Percentiles rank a stretch among this genome's conserved stretches.
phyloP scores from a whole-genome alignment of 2,797 vertebrate species.

The Enteromius fasciolatus region DNA sequence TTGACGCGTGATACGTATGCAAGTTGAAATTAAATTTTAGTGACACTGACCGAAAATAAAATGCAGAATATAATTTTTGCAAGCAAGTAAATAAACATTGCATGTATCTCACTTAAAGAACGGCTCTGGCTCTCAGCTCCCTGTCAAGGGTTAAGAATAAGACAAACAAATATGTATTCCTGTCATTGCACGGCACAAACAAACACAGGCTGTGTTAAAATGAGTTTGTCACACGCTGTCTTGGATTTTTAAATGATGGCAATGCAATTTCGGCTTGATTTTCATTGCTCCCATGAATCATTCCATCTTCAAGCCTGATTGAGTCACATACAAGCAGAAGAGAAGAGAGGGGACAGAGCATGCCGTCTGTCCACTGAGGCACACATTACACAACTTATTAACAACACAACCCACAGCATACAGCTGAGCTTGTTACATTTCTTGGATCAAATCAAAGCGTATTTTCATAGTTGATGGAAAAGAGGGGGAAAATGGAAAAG shows the following conservation, averaged over 20 bases:
- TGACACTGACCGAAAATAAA: conserved; percentile 50
- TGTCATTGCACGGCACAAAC: conserved; percentile 29
- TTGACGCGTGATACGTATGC: conserved; percentile 42
- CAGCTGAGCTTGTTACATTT: conserved; percentile 36
- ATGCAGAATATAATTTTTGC: conserved; percentile 22
- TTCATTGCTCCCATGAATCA: conserved; percentile 28
- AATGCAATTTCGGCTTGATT: conserved; percentile 48
- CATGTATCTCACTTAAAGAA: not conserved
- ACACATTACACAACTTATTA: conserved; percentile 41
- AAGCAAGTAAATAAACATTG: conserved; percentile 12
- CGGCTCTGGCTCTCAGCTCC: not conserved
- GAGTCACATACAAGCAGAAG: conserved; percentile 37
- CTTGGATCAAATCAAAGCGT: conserved; percentile 37
- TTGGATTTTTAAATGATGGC: conserved; percentile 53
- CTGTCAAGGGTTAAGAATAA: conserved; percentile 10
- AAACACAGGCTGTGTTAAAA: conserved; percentile 40
- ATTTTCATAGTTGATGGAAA: conserved; percentile 3
- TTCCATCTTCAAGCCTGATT: conserved; percentile 28
- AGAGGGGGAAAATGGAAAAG: not conserved
- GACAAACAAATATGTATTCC: conserved; percentile 20
- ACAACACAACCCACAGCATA: conserved; percentile 17
- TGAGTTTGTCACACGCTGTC: conserved; percentile 38
- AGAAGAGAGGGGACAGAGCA: conserved; percentile 33
- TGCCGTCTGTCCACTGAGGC: conserved; percentile 30
- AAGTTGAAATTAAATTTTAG: conserved; percentile 58